These are phyloP conservation scores for Todiramphus saurophagus DNA, from an alignment of 2,113 vertebrate genomes.

Conservation along the genomic window DNA sequence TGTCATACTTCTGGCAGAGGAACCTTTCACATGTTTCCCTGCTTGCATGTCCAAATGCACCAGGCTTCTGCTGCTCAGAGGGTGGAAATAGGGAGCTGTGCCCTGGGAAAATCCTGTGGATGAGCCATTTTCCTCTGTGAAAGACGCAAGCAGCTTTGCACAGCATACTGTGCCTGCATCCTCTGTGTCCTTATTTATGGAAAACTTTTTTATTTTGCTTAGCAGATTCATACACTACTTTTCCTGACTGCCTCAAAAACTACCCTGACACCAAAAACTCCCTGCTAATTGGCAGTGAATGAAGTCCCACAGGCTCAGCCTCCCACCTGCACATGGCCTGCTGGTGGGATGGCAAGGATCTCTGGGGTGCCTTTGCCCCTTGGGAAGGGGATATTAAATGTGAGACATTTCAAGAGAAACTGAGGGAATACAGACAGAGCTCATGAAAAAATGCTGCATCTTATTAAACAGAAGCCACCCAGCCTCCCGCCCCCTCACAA, in stretches of 20 bases:
- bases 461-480: not conserved
- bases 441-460: not conserved
- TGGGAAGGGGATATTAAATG: not conserved
- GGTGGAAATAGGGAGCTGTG: not conserved
- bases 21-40: conserved; percentile 4
- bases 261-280: not conserved
- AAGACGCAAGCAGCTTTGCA: not conserved
- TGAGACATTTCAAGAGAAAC: not conserved
- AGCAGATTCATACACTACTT: not conserved
- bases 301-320: not conserved
- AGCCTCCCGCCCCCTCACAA: not conserved
- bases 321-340: rapidly evolving
- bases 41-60: not conserved
- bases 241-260: not conserved
- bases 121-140: not conserved
- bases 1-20: conserved; percentile 24
- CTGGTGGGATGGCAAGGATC: not conserved
- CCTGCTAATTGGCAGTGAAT: not conserved
- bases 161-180: rapidly evolving
- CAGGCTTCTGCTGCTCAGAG: not conserved
- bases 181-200: not conserved
- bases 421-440: not conserved
- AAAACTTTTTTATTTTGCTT: not conserved
- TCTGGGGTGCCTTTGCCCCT: not conserved
- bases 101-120: not conserved